phyloP scores from a whole-genome alignment of 2,888 invertebrate species.

The Hermaeophaga mercurialis region DNA sequence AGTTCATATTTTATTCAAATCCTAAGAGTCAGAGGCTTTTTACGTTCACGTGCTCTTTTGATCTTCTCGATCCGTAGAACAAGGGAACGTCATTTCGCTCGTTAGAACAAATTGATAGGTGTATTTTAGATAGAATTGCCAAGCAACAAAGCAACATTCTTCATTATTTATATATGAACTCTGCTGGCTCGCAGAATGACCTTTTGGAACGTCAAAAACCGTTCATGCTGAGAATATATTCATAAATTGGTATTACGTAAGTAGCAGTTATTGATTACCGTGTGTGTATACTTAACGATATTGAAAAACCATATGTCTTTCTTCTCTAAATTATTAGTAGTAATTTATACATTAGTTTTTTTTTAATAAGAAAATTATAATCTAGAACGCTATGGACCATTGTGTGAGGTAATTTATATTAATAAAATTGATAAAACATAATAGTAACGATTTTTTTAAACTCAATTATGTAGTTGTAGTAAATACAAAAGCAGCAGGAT shows the following conservation, averaged over 20 bases:
- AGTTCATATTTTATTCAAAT: conserved; percentile 33
- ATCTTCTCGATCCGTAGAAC: conserved; percentile 25
- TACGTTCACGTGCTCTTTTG: conserved; percentile 25
- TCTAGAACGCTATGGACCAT: too few relatives aligned
- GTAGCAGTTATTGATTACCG: conserved; percentile 14
- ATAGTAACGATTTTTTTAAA: too few relatives aligned
- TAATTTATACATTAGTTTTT: too few relatives aligned
- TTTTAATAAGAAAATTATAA: too few relatives aligned
- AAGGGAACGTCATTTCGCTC: conserved; percentile 34
- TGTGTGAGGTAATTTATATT: too few relatives aligned
- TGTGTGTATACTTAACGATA: too few relatives aligned
- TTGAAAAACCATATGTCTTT: too few relatives aligned
- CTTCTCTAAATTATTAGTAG: too few relatives aligned
- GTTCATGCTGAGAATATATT: conserved; percentile 19
- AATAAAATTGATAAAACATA: too few relatives aligned
- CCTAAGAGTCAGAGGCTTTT: conserved; percentile 14
- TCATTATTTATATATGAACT: conserved; percentile 14
- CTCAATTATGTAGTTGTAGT: too few relatives aligned
- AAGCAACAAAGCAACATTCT: conserved; percentile 14
- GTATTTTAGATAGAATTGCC: conserved; percentile 25
- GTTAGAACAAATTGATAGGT: conserved; percentile 36
- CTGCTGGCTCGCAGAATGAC: conserved; percentile 13
- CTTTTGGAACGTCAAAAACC: conserved; percentile 20
- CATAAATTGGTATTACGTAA: conserved; percentile 16
- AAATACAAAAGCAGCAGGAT: too few relatives aligned